phyloP scores from a whole-genome alignment of 2,888 invertebrate species.

The Theretra japonica region DNA sequence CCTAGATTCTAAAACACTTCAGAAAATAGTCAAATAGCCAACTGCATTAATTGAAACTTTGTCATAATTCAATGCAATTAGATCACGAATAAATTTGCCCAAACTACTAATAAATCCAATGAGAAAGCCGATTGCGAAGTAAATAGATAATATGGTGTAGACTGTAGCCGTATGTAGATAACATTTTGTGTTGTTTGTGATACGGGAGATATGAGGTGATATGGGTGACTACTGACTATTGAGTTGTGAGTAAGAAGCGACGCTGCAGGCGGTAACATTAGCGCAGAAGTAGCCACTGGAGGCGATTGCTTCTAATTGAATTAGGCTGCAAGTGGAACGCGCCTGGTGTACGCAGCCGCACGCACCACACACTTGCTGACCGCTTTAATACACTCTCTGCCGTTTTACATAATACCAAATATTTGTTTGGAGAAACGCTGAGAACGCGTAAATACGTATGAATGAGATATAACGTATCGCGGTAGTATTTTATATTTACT shows the following conservation, averaged over 20 bases:
- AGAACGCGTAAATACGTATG: conserved; percentile 41
- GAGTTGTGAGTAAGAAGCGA: background rate
- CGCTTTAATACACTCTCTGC: conserved; percentile 51
- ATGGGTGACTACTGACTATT: no score
- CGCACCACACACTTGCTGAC: conserved; percentile 46
- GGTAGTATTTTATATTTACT: conserved; percentile 27
- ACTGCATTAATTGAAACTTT: no score
- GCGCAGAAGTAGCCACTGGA: conserved; percentile 46
- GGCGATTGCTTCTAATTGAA: conserved; percentile 80
- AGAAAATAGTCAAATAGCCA: no score
- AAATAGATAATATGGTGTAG: background rate
- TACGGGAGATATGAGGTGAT: background rate
- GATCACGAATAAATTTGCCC: no score
- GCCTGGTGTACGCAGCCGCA: conserved; percentile 50
- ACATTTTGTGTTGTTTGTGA: background rate
- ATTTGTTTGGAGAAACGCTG: conserved; percentile 50
- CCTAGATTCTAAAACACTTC: no score
- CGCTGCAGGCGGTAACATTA: conserved; percentile 26
- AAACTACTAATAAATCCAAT: no score
- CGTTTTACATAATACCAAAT: conserved; percentile 51
- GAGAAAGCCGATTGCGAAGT: background rate
- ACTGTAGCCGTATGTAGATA: background rate
- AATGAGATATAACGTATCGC: conserved; percentile 38
- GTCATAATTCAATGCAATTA: no score
- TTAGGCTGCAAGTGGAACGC: conserved; percentile 77